phyloP scores from a whole-genome alignment of 2,888 invertebrate species.

The Metalampra italica region DNA sequence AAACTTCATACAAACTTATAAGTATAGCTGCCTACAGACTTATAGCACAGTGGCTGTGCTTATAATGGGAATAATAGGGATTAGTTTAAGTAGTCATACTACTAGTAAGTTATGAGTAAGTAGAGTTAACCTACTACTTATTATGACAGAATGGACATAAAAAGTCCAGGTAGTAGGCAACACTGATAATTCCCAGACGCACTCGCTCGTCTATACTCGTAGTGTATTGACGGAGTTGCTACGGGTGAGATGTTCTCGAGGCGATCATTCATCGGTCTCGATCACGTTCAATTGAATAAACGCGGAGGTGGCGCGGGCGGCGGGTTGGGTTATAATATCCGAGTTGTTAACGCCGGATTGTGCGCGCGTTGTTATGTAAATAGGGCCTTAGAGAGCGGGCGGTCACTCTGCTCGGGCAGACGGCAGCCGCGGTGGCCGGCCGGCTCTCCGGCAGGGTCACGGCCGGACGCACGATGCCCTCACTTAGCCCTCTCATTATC shows the following conservation, averaged over 20 bases:
- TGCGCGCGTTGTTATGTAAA: slow-evolving; percentile 57
- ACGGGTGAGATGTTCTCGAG: slow-evolving; percentile 31
- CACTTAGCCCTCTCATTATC: slow-evolving; percentile 16
- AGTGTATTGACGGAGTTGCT: neutral
- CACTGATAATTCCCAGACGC: neutral
- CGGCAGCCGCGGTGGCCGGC: slow-evolving; percentile 18
- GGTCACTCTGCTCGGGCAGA: slow-evolving; percentile 3
- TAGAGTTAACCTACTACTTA: too few species aligned
- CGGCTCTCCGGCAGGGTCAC: slow-evolving; percentile 8
- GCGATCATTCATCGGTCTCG: slow-evolving; percentile 58
- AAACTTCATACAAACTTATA: too few species aligned
- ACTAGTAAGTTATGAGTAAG: too few species aligned
- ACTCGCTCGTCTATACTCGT: neutral
- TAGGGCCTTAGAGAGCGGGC: slow-evolving; percentile 32
- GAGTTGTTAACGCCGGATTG: slow-evolving; percentile 38
- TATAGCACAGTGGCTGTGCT: too few species aligned
- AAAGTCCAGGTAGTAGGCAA: too few species aligned
- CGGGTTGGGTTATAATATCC: slow-evolving; percentile 13
- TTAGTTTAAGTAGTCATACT: too few species aligned
- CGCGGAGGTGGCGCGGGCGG: slow-evolving; percentile 42
- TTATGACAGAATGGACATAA: too few species aligned
- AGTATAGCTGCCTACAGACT: too few species aligned
- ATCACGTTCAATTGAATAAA: slow-evolving; percentile 71
- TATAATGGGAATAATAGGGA: too few species aligned
- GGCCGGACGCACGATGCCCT: slow-evolving; percentile 28